phyloP scores from a whole-genome alignment of 1,140 invertebrate genomes.

The Scaptomyza hsui region DNA sequence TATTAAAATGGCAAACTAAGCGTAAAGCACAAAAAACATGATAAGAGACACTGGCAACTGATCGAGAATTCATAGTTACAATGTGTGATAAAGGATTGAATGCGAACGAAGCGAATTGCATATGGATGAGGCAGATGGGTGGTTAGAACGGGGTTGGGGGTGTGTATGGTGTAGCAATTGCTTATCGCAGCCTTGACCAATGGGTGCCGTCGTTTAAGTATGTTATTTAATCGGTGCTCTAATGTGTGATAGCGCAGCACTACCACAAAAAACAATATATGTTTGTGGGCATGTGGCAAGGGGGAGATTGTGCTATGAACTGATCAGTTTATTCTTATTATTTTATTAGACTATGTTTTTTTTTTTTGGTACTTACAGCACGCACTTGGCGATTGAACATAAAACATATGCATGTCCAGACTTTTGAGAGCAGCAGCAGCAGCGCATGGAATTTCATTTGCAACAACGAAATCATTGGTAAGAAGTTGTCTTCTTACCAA shows the following conservation, averaged over 20 bases:
- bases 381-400: conserved; percentile 97
- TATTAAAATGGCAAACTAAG: no score
- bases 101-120: no score
- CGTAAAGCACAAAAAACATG: no score
- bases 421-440: conserved; percentile 96
- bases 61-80: no score
- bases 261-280: not conserved
- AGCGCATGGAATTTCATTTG: conserved; percentile 98
- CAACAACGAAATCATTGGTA: conserved; percentile 96
- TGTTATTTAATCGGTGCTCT: conserved; percentile 37
- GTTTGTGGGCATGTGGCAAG: not conserved
- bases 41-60: no score
- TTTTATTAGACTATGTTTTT: not conserved
- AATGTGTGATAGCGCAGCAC: conserved; percentile 20
- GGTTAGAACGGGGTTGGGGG: conserved; percentile 1
- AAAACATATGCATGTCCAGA: conserved; percentile 99
- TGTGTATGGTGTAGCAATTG: conserved; percentile 12
- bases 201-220: conserved; percentile 19
- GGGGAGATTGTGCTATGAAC: conserved; percentile 1
- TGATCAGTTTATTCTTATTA: conserved; percentile 19
- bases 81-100: no score
- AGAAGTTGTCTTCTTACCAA: conserved; percentile 68
- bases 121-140: not conserved
- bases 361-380: conserved; percentile 90
- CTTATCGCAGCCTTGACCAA: conserved; percentile 55